Conservation (phyloP, 2,888 invertebrate species). For the Oscheius sp. region DNA sequence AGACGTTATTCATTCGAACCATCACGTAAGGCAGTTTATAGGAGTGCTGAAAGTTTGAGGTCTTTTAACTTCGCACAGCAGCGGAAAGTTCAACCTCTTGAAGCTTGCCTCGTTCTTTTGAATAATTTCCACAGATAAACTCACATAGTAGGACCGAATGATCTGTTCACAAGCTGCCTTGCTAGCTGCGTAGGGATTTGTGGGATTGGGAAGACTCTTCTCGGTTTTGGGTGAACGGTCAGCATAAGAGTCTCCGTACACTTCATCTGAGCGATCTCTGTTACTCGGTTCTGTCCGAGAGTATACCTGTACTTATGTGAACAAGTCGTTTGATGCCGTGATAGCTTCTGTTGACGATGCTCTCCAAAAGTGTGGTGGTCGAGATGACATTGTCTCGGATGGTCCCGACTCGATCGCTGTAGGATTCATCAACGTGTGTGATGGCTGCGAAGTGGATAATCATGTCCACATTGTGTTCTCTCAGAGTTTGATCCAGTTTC, state of each 20-base stretch:
- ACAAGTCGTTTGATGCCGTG: slow-evolving; percentile 66
- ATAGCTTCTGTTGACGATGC: slow-evolving; percentile 63
- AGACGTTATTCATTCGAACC: slow-evolving; percentile 70
- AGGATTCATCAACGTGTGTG: slow-evolving; percentile 73
- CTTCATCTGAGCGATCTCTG: slow-evolving; percentile 63
- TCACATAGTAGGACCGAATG: slow-evolving; percentile 66
- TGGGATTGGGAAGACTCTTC: slow-evolving; percentile 66
- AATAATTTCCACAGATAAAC: slow-evolving; percentile 7
- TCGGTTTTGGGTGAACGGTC: slow-evolving; percentile 69
- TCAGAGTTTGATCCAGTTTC: slow-evolving; percentile 54
- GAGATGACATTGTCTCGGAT: slow-evolving; percentile 71
- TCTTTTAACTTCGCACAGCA: no score
- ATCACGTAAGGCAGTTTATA: slow-evolving; percentile 73
- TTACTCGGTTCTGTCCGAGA: neutral
- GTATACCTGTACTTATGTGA: slow-evolving; percentile 68
- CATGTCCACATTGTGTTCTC: slow-evolving; percentile 65
- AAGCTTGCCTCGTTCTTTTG: neutral
- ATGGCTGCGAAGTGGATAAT: slow-evolving; percentile 73
- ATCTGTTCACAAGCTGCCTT: slow-evolving; percentile 72
- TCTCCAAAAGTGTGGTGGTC: slow-evolving; percentile 69
- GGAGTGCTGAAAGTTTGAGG: slow-evolving; percentile 65
- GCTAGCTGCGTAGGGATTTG: slow-evolving; percentile 73
- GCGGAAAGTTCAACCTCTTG: neutral
- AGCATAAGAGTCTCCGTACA: slow-evolving; percentile 73
- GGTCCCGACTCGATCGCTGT: slow-evolving; percentile 71